Conservation (phyloP, 1,140 invertebrate species). For the Cyphomyrmex costatus region DNA sequence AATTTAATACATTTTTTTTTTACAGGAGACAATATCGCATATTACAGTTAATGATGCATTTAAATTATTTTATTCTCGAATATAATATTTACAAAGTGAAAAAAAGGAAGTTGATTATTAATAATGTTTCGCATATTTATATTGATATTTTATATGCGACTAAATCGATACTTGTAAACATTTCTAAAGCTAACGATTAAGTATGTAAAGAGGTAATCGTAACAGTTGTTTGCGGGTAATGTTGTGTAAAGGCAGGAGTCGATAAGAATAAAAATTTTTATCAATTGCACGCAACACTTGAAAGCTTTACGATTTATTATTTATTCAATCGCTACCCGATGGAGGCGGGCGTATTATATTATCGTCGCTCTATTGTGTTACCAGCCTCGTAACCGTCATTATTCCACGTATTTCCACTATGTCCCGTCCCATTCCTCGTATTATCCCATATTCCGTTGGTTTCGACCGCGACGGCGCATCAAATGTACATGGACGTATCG, state of each 20-base stretch:
- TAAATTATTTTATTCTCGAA: background rate
- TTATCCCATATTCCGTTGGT: slow-evolving; percentile 49
- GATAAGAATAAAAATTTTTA: slow-evolving; percentile 22
- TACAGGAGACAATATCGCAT: background rate
- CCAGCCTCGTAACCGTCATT: slow-evolving; percentile 26
- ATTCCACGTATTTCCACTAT: slow-evolving; percentile 46
- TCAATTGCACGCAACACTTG: background rate
- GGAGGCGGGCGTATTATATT: slow-evolving; percentile 24
- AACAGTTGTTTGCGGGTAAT: slow-evolving; percentile 13
- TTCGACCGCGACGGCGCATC: slow-evolving; percentile 42
- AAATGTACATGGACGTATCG: slow-evolving; percentile 26
- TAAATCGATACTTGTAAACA: background rate
- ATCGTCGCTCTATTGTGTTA: slow-evolving; percentile 25
- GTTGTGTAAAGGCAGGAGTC: slow-evolving; percentile 3
- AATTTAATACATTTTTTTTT: background rate
- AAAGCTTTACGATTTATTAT: slow-evolving; percentile 40
- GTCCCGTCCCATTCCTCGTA: slow-evolving; percentile 25
- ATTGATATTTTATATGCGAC: background rate
- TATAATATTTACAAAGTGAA: background rate
- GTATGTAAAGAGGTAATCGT: background rate
- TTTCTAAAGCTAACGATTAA: background rate
- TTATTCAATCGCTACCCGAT: slow-evolving; percentile 28
- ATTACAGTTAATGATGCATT: background rate
- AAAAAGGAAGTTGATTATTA: background rate
- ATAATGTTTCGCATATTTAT: background rate